Percentiles rank a stretch among this genome's conserved stretches.
Conservation (phyloP, 37 sponge, comb jelly and placozoan species). For the Cliona cf. orientalis region DNA sequence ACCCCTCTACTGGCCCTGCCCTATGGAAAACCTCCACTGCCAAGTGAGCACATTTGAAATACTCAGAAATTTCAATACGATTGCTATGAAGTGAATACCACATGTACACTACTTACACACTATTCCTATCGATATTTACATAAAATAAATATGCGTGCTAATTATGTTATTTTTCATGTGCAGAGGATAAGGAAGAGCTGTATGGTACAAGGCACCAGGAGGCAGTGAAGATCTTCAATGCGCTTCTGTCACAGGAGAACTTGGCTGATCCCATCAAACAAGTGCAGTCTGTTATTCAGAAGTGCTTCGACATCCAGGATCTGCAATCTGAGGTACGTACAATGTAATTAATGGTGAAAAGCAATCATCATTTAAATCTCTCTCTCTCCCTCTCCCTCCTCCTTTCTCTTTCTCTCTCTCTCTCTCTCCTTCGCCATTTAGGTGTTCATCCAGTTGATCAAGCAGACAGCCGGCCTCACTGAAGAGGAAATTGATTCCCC, state of each 20-base stretch:
- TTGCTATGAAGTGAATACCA: neutral
- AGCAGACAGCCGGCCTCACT: constrained; percentile 83
- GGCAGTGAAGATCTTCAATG: constrained; percentile 82
- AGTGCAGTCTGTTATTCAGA: constrained; percentile 84
- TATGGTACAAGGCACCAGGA: constrained; percentile 85
- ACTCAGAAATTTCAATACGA: no score
- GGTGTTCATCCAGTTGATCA: constrained; percentile 97
- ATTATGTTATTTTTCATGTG: no score
- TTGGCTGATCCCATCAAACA: constrained; percentile 80
- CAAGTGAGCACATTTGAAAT: constrained; percentile 61
- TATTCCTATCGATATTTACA: neutral
- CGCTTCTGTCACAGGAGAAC: constrained; percentile 67
- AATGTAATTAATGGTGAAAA: neutral
- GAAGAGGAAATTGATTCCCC: constrained; percentile 56
- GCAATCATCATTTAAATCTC: neutral
- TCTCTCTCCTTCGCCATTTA: constrained; percentile 4
- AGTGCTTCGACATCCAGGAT: constrained; percentile 83
- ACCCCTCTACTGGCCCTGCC: constrained; percentile 86
- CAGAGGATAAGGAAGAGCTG: constrained; percentile 61
- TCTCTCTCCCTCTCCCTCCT: constrained; percentile 1
- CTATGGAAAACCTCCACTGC: constrained; percentile 83
- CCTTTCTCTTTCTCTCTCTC: neutral
- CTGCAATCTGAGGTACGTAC: constrained; percentile 74
- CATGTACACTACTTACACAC: neutral
- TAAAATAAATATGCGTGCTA: no score